phyloP scores from a whole-genome alignment of 2,888 invertebrate genomes.

The Cryptophagus acutangulus region DNA sequence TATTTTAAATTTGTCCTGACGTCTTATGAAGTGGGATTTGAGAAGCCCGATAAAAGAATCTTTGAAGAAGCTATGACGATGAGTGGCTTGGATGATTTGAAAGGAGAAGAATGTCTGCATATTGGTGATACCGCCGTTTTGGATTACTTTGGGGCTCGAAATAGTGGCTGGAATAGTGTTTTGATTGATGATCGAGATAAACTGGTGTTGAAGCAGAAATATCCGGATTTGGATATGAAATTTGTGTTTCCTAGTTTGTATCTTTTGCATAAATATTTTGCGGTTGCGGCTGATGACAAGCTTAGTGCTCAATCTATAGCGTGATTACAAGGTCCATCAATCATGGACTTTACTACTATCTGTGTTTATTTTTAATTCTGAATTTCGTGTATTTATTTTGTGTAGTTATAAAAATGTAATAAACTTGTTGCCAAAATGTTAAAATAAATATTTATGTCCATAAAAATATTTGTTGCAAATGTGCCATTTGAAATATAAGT shows the following conservation, averaged over 20 bases:
- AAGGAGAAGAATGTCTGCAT: constrained; percentile 67
- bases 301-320: neutral
- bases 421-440: no score
- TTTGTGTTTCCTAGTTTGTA: constrained; percentile 51
- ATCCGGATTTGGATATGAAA: constrained; percentile 45
- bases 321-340: neutral
- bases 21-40: constrained; percentile 68
- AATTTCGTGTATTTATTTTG: no score
- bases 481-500: no score
- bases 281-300: neutral
- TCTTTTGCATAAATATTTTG: constrained; percentile 49
- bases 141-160: constrained; percentile 74
- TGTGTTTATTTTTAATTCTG: no score
- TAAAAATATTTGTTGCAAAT: no score
- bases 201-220: constrained; percentile 43
- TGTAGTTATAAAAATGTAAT: no score
- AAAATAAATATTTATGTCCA: no score
- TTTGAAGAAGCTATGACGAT: constrained; percentile 59
- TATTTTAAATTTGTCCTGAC: constrained; percentile 77
- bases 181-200: constrained; percentile 46
- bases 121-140: constrained; percentile 72
- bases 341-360: neutral
- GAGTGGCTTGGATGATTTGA: constrained; percentile 46
- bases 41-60: constrained; percentile 72
- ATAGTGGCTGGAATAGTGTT: constrained; percentile 71